Base-by-base conservation (phyloP, 2,113 vertebrate genomes). In the Ascaphus truei region DNA sequence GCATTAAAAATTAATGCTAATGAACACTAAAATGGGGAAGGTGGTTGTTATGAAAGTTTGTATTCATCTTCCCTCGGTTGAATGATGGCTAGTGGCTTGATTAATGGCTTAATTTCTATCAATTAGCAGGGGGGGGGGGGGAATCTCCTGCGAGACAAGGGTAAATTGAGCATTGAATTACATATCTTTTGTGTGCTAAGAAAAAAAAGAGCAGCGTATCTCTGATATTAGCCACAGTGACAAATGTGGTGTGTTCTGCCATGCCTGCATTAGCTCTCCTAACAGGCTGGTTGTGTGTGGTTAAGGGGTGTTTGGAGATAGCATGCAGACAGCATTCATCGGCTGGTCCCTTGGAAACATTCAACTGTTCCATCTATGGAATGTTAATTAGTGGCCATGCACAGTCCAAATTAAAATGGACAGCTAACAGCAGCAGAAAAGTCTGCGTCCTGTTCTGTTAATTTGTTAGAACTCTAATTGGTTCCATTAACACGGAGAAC, bases 91-190 rank as follows among this genome's bases (percentile, higher is more conserved):
- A 86, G 91, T 94, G 95, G 93, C 95, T 99, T 99, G 95, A 99
- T 99, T 99, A 99, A 99, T 99, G 97, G 95, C 95, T 98, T 99
- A 96, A 98, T 98, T 98, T 98, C 96, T 98, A 98, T 98, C 96
- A 99, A 98, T 99, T 99, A 99, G 94, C 80, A 83, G 90, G 91
- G 90, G 88, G 88, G 94, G n/a, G n/a, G n/a, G 88, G 88, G 88
- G 94, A 93, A 91, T 94, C 93, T 96, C 95, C 90, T 91, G 85
- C 73, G 93, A 98, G 94, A 95, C 92, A 76, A 90, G 93, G 91
- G 94, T 90, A 97, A 95, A 96, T 94, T 93, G 95, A 94, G 95
- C 91, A 89, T 96, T 92, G 95, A 95, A 92, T 98, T 98, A 97
- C 96, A 93, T 91, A 86, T 94, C 94, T 85, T 74, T 86, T 76